Conservation (phyloP, 1,140 invertebrate genomes). For the Bombus impatiens region DNA sequence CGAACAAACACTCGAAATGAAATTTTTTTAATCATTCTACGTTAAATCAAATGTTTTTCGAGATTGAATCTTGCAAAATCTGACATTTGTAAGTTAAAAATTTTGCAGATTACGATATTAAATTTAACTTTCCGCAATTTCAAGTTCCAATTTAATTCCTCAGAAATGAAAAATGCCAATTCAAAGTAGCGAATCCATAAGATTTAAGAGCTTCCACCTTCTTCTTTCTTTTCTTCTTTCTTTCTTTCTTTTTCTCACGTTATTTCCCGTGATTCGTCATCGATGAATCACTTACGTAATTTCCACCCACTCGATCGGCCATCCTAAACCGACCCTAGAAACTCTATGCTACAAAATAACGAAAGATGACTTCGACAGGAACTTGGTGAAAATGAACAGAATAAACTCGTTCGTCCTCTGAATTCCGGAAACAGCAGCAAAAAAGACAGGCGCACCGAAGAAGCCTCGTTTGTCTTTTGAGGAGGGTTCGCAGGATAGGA, state of each 20-base stretch:
- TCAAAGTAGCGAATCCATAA: neutral
- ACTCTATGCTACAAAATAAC: neutral
- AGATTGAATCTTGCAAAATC: neutral
- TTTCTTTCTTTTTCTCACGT: too few species aligned
- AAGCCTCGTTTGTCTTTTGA: constrained; percentile 16
- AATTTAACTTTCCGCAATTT: neutral
- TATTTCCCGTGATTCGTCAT: neutral
- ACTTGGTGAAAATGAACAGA: neutral
- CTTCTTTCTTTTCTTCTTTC: too few species aligned
- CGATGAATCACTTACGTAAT: neutral
- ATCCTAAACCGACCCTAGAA: neutral
- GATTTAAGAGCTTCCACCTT: too few species aligned
- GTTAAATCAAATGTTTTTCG: too few species aligned
- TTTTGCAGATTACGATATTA: neutral
- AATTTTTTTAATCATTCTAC: neutral
- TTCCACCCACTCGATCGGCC: neutral
- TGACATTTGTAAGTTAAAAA: neutral
- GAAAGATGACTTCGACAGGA: too few species aligned
- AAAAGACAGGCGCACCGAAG: neutral
- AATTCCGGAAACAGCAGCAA: neutral
- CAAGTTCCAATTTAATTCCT: neutral
- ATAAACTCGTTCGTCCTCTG: neutral
- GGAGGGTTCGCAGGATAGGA: neutral
- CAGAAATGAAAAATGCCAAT: neutral
- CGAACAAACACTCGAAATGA: neutral